Conservation (phyloP, 2,113 vertebrate genomes). For the Panurus biarmicus region DNA sequence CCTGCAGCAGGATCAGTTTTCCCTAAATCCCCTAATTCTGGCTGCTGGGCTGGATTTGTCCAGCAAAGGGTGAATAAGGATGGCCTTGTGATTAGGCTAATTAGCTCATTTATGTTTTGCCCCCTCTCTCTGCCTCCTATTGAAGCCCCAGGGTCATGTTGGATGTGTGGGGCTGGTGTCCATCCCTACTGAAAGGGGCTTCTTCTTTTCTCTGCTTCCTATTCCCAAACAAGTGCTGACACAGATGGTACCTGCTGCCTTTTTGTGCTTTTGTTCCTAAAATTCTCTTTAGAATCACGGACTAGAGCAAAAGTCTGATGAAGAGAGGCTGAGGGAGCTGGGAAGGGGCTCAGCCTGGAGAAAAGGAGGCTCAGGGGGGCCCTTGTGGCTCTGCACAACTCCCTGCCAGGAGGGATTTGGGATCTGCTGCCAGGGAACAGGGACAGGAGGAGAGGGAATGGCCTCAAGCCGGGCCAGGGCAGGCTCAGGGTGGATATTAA, state of each 20-base stretch:
- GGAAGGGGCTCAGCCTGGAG: neutral
- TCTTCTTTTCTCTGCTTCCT: neutral
- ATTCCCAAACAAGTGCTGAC: neutral
- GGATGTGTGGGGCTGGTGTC: neutral
- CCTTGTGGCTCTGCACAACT: neutral
- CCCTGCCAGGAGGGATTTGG: neutral
- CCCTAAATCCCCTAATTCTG: neutral
- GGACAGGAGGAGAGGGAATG: neutral
- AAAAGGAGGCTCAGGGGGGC: neutral
- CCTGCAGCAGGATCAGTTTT: neutral
- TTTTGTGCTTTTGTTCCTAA: neutral
- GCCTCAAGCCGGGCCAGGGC: neutral
- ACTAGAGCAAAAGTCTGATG: neutral
- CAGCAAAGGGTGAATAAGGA: neutral
- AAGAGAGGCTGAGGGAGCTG: neutral
- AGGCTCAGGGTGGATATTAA: fast-evolving
- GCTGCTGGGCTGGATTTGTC: neutral
- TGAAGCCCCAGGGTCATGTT: neutral
- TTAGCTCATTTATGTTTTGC: neutral
- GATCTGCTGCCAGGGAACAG: neutral
- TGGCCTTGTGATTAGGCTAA: neutral
- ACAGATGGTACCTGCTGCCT: neutral
- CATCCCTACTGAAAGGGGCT: neutral
- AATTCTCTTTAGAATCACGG: neutral
- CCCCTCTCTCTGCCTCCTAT: fast-evolving